Conservation (phyloP, 2,797 vertebrate species). For the Cuniculus paca region DNA sequence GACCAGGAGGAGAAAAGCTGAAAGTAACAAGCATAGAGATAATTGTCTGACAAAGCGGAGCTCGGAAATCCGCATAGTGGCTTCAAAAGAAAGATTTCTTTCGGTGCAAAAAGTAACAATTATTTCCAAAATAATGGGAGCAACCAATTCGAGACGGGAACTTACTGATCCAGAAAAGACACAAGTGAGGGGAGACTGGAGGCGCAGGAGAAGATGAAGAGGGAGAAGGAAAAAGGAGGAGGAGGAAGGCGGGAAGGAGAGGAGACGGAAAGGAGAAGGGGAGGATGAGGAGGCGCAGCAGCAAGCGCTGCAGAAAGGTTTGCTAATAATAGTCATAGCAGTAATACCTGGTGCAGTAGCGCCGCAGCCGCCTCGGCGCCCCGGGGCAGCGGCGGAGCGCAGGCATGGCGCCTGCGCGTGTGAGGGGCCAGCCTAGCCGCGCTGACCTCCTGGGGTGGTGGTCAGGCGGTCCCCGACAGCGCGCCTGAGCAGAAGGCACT, state of each 20-base stretch:
- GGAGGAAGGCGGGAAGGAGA: neutral
- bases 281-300: neutral
- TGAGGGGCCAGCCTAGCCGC: neutral
- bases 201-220: neutral
- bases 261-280: neutral
- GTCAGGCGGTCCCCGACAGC: neutral
- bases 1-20: neutral
- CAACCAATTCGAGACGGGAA: neutral
- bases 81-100: neutral
- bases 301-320: neutral
- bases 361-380: neutral
- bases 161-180: neutral
- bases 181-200: neutral
- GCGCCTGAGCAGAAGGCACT: neutral
- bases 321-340: accelerated
- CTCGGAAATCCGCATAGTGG: neutral
- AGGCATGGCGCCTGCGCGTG: neutral
- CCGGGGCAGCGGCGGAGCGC: neutral
- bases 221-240: neutral
- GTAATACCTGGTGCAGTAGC: too few relatives aligned
- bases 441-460: neutral
- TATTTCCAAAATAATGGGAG: neutral
- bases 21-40: neutral
- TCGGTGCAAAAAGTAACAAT: neutral
- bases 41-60: neutral